phyloP scores from a whole-genome alignment of 2,113 vertebrate genomes.

The Murina feae region DNA sequence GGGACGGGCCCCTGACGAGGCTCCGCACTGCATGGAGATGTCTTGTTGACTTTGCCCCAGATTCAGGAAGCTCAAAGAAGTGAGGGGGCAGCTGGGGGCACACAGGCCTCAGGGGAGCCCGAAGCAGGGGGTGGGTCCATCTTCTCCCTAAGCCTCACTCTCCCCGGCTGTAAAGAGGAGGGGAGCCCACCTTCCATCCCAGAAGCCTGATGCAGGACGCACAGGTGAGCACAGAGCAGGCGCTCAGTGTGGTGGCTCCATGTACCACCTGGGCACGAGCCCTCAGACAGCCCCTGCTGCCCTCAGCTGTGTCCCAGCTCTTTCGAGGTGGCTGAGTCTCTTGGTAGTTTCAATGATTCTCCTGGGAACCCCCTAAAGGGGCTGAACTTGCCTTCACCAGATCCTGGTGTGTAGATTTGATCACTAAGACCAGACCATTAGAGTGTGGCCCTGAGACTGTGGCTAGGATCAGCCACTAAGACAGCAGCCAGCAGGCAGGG shows the following conservation, averaged over 20 bases:
- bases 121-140: background rate
- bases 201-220: rapidly evolving
- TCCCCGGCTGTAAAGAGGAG: background rate
- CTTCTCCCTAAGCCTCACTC: background rate
- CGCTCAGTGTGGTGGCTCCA: rapidly evolving
- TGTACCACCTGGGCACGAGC: rapidly evolving
- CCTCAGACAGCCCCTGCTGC: background rate
- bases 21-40: rapidly evolving
- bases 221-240: background rate
- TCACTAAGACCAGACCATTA: background rate
- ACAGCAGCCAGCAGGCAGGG: background rate
- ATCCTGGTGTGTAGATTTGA: background rate
- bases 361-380: background rate
- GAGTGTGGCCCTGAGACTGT: rapidly evolving
- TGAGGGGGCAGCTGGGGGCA: rapidly evolving
- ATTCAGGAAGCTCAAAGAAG: background rate
- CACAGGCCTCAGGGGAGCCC: background rate
- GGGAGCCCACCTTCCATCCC: background rate
- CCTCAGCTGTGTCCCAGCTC: background rate
- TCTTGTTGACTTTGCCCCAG: background rate
- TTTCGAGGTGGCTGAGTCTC: background rate
- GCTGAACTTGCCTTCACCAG: background rate
- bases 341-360: rapidly evolving
- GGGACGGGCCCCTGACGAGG: rapidly evolving
- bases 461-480: background rate